Conservation (phyloP, 2,113 vertebrate species). For the Ammodytes dubius region DNA sequence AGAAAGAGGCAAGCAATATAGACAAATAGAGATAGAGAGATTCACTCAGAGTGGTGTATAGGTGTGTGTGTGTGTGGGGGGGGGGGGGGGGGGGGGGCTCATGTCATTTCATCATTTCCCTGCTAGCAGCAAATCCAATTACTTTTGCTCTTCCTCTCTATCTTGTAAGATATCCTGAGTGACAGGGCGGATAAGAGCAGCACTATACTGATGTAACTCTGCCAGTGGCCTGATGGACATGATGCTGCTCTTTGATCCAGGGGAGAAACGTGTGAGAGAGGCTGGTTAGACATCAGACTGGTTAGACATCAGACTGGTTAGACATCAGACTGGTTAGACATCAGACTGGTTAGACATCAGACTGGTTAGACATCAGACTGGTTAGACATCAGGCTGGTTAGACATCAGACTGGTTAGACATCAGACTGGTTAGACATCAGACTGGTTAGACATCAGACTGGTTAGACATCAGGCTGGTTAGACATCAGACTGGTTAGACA, state of each 20-base stretch:
- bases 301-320: too few relatives aligned
- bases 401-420: too few relatives aligned
- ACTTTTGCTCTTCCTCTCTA: conserved; percentile 73
- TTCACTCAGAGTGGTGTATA: conserved; percentile 42
- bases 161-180: conserved; percentile 78
- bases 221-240: conserved; percentile 73
- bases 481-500: too few relatives aligned
- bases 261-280: conserved; percentile 57
- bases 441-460: too few relatives aligned
- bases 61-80: conserved; percentile 38
- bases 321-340: too few relatives aligned
- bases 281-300: not conserved
- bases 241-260: conserved; percentile 58
- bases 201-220: conserved; percentile 58
- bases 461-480: too few relatives aligned
- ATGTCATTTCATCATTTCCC: conserved; percentile 82
- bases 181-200: conserved; percentile 70
- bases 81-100: conserved; percentile 57
- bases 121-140: conserved; percentile 80
- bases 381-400: too few relatives aligned
- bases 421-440: too few relatives aligned
- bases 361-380: too few relatives aligned
- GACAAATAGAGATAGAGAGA: conserved; percentile 21
- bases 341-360: too few relatives aligned
- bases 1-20: conserved; percentile 54